Conservation (phyloP, 2,797 vertebrate genomes). For the Lateolabrax maculatus region DNA sequence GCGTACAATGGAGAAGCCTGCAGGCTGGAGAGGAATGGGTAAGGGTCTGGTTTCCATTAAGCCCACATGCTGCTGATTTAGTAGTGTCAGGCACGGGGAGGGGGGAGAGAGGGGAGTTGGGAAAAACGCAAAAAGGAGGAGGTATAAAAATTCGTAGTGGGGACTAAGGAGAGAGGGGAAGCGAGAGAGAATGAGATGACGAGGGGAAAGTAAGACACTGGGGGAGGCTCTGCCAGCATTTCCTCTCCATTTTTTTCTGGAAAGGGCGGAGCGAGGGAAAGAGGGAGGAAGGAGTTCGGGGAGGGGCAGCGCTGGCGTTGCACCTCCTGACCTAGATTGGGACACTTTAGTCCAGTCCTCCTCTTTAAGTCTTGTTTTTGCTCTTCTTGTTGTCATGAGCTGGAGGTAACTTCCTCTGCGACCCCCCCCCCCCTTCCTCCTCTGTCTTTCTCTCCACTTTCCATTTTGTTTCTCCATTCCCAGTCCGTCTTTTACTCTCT, state of each 20-base stretch:
- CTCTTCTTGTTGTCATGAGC: conserved; percentile 35
- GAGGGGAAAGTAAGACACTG: conserved; percentile 21
- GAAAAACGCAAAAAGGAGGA: conserved; percentile 34
- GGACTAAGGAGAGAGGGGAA: conserved; percentile 43
- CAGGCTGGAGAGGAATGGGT: conserved; percentile 61
- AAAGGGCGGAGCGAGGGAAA: conserved; percentile 55
- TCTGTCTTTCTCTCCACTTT: neutral
- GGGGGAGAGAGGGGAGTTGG: neutral
- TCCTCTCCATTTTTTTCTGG: conserved; percentile 64
- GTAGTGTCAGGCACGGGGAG: conserved; percentile 64
- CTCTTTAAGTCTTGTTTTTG: conserved; percentile 53
- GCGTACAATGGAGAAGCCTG: conserved; percentile 48
- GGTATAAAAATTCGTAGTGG: conserved; percentile 44
- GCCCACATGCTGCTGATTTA: conserved; percentile 85
- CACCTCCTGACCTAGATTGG: conserved; percentile 82
- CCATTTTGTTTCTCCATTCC: neutral
- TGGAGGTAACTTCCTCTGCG: conserved; percentile 55
- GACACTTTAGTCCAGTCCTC: conserved; percentile 50
- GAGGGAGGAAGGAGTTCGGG: conserved; percentile 41
- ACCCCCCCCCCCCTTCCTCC: conserved; percentile 3
- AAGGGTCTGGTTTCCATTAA: conserved; percentile 82
- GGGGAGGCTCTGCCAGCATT: conserved; percentile 58
- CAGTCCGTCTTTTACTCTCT: neutral
- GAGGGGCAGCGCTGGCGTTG: conserved; percentile 81
- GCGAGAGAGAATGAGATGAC: conserved; percentile 55